Base-by-base conservation (phyloP, 2,888 invertebrate genomes). In the Myathropa florea region DNA sequence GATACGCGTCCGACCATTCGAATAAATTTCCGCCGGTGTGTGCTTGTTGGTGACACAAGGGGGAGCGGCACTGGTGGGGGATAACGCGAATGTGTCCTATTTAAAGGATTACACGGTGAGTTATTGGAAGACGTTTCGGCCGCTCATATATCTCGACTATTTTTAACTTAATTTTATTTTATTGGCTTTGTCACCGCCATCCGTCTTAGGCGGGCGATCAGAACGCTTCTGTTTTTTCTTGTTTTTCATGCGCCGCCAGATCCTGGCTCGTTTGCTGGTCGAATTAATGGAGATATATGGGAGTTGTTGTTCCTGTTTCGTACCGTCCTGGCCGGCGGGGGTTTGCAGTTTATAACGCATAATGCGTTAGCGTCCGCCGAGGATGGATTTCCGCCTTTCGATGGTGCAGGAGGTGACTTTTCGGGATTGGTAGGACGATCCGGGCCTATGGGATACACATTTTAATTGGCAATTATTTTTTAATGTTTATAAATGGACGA, bases 151-250 rank as follows among this genome's bases (percentile, higher is more conserved):
- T 90, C 90, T 80, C 87, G 87, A 89, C 90, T 91, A 91, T 92
- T 90, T 92, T 92, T 91, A 92, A 92, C 91, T 92, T 92, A 91
- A 92, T 92, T 92, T 92, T 90, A 91, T 91, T 91, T 92, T 91
- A 92, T 92, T 91, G 90, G 89, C 88, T 83, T 88, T 89, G 82
- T 83, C 87, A 87, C 83, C 72, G 86, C 83, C 83, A 87, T 87
- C 26, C 75, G 76, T 87, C 87, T 87, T 83, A 63, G 65, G 60
- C 10, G 68, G 46, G 36, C 3, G n/a, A 21, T 76, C 55, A 46
- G 28, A 23, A 18, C n/a, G 46, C 18, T 46, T 46, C 46, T 7
- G 46, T 46, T 18, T 30, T 68, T 57, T 59, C 46, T 53, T 61
- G 12, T 75, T 30, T 61, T 21, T 21, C 12, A n/a, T 46, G 60